Percentiles rank a stretch among this genome's conserved stretches.
Evolutionary conservation across 2,797 vertebrate species (phyloP).

Genomic region (Dallia pectoralis): DNA sequence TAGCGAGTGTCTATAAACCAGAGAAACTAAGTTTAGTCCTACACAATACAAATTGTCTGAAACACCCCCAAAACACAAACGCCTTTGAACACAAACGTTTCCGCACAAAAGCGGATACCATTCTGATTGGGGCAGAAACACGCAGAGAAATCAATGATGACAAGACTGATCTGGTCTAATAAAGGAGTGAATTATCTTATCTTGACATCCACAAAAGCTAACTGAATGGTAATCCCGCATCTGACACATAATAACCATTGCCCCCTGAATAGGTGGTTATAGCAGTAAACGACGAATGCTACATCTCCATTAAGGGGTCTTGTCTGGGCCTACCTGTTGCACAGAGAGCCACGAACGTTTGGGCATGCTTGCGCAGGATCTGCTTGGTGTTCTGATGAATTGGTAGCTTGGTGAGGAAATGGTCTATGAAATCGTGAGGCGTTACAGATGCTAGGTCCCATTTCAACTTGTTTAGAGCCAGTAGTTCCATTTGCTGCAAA

Average conservation of each 20-base stretch:
- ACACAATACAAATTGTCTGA: not conserved
- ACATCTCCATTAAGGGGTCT: not conserved
- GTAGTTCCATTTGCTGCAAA: conserved; percentile 93
- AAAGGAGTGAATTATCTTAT: too few species aligned
- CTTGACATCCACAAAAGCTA: too few species aligned
- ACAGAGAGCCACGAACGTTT: conserved; percentile 97
- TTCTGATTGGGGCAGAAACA: not conserved
- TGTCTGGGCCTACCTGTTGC: conserved; percentile 86
- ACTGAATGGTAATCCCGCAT: not conserved
- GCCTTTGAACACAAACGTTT: not conserved
- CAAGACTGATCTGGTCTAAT: too few species aligned
- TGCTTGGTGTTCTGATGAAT: conserved; percentile 89
- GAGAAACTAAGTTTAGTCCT: not conserved
- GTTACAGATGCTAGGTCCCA: conserved; percentile 98
- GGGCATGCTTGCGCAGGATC: conserved; percentile 95
- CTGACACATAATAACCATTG: not conserved
- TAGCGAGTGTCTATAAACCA: not conserved
- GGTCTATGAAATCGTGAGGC: conserved; percentile 97
- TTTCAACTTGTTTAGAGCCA: conserved; percentile 95
- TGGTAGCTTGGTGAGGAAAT: conserved; percentile 95
- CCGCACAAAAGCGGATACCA: not conserved
- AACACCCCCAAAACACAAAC: not conserved
- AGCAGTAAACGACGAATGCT: not conserved
- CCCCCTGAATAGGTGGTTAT: not conserved
- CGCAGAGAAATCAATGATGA: not conserved